Evolutionary conservation across 2,113 vertebrate species (phyloP).

Genomic region (Gallinago paraguaiae): DNA sequence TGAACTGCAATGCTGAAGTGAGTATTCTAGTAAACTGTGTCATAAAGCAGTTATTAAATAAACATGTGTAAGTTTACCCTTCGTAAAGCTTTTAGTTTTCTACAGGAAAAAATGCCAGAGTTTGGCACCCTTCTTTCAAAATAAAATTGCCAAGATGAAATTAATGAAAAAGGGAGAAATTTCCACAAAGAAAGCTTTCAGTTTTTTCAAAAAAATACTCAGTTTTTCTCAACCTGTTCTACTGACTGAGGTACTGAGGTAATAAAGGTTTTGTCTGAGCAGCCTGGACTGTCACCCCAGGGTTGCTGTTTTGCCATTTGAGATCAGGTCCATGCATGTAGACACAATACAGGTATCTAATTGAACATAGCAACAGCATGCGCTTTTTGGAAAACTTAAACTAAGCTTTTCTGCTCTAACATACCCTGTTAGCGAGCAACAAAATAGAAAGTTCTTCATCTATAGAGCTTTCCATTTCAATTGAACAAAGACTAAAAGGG

Average conservation of each 20-base stretch:
- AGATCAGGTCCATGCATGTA: neutral
- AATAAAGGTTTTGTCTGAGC: neutral
- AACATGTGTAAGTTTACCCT: neutral
- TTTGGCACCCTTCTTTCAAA: neutral
- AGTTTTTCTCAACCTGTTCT: neutral
- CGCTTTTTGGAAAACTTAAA: neutral
- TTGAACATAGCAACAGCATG: neutral
- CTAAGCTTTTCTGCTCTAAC: neutral
- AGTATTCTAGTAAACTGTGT: neutral
- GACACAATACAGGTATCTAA: neutral
- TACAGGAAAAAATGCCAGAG: neutral
- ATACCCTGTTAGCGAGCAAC: neutral
- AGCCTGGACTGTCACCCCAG: neutral
- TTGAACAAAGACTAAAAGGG: neutral
- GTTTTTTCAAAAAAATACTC: neutral
- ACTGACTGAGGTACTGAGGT: neutral
- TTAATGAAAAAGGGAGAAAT: neutral
- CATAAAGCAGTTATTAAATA: neutral
- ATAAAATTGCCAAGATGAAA: neutral
- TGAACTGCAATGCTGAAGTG: neutral
- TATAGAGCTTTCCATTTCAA: neutral
- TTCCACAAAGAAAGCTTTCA: neutral
- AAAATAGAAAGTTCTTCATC: neutral
- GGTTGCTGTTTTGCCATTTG: neutral
- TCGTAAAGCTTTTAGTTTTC: neutral